phyloP scores from a whole-genome alignment of 2,888 invertebrate species.

The Sphaerophoria taeniata region DNA sequence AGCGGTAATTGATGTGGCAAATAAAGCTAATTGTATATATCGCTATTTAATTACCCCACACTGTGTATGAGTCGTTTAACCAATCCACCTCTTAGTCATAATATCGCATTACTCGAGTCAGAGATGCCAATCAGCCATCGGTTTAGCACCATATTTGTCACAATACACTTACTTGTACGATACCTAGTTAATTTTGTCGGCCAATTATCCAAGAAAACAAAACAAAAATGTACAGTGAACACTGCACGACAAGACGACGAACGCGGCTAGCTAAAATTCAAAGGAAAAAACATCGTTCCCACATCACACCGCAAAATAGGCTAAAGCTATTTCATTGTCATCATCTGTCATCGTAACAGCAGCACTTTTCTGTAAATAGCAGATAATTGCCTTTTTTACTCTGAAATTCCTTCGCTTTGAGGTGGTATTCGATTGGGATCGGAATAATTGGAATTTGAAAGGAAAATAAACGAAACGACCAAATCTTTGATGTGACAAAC shows the following conservation, averaged over 20 bases:
- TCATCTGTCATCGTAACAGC: constrained; percentile 47
- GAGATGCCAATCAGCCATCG: constrained; percentile 31
- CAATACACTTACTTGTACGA: not conserved
- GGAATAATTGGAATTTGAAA: constrained; percentile 1
- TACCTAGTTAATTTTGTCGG: constrained; percentile 45
- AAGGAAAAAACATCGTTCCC: constrained; percentile 6
- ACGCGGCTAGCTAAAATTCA: not conserved
- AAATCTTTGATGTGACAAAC: too few relatives aligned
- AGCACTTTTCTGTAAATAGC: constrained; percentile 43
- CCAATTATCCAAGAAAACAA: constrained; percentile 45
- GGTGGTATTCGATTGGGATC: constrained; percentile 11
- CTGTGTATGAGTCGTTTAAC: constrained; percentile 12
- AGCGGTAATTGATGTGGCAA: constrained; percentile 33
- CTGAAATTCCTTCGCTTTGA: constrained; percentile 36
- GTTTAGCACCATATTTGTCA: constrained; percentile 62
- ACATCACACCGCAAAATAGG: constrained; percentile 25
- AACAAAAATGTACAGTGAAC: constrained; percentile 4
- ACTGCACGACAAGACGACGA: not conserved
- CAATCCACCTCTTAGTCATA: constrained; percentile 57
- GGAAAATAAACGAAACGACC: not conserved
- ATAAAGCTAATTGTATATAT: constrained; percentile 56
- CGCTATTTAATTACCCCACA: constrained; percentile 54
- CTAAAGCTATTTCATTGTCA: constrained; percentile 49
- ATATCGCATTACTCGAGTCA: constrained; percentile 47
- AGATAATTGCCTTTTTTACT: constrained; percentile 49